Percentiles rank a stretch among this genome's conserved stretches.
phyloP scores from a whole-genome alignment of 2,113 vertebrate species.

The Rynchops niger region DNA sequence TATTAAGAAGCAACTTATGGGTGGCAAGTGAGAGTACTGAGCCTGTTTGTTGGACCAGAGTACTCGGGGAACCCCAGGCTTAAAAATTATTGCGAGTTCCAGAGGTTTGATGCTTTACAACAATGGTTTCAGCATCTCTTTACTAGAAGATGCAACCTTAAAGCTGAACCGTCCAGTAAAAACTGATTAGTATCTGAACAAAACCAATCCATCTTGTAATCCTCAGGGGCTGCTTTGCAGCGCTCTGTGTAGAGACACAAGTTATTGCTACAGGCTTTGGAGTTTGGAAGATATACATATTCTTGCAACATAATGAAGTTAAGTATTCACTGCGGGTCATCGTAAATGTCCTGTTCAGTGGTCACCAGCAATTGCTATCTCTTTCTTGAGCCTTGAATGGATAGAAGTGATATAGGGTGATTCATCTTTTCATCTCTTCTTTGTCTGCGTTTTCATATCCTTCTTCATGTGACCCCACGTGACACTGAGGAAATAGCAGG shows the following conservation, averaged over 20 bases:
- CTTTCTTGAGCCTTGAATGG: neutral
- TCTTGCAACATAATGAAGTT: neutral
- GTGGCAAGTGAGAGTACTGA: neutral
- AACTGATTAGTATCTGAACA: neutral
- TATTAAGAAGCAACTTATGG: neutral
- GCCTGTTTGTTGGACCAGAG: neutral
- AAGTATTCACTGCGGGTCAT: neutral
- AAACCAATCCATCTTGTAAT: neutral
- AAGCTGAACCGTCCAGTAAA: neutral
- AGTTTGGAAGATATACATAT: neutral
- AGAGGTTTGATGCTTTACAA: neutral
- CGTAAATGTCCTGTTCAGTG: neutral
- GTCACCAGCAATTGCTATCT: neutral
- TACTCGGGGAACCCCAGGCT: neutral
- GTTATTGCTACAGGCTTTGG: neutral
- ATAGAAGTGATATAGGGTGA: neutral
- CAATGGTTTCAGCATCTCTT: neutral
- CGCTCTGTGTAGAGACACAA: too few species aligned
- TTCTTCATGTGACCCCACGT: neutral
- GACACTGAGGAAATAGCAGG: neutral
- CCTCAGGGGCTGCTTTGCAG: neutral
- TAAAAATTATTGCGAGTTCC: neutral
- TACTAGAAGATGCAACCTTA: neutral
- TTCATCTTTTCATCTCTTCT: neutral
- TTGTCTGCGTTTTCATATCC: neutral